Percentiles rank a stretch among this genome's conserved stretches.
Conservation (phyloP, 1,140 invertebrate genomes). For the Phenacoccus solenopsis region DNA sequence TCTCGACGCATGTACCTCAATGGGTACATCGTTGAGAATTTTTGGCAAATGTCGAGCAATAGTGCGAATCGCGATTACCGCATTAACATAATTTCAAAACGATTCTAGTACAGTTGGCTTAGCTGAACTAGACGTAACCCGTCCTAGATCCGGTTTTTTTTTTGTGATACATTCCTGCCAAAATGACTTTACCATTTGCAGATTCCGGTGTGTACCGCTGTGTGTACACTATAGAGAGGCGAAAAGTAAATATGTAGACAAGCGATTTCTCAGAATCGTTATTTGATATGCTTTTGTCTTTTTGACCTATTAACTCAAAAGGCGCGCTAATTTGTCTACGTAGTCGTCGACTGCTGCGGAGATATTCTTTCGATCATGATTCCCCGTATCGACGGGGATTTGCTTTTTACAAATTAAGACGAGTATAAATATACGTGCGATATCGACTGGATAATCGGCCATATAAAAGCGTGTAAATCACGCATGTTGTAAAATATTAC, state of each 20-base stretch:
- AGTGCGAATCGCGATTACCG: not conserved
- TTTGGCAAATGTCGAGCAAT: no score
- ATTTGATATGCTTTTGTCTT: not conserved
- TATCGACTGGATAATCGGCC: no score
- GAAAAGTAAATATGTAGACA: not conserved
- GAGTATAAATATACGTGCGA: no score
- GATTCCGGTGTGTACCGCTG: not conserved
- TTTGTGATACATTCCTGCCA: not conserved
- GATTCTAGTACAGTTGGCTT: not conserved
- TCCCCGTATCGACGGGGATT: no score
- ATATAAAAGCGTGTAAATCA: no score
- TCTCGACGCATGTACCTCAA: no score
- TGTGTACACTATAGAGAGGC: not conserved
- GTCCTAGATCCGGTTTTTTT: conserved; percentile 1
- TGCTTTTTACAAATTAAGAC: no score
- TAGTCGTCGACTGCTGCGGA: no score
- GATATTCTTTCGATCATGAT: no score
- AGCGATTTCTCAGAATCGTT: not conserved
- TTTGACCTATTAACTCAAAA: no score
- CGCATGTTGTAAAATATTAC: no score
- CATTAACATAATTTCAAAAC: not conserved
- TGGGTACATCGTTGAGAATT: no score
- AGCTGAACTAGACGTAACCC: not conserved
- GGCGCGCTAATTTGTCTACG: not conserved
- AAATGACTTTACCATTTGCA: not conserved